phyloP scores from a whole-genome alignment of 2,888 invertebrate species.

The Epirrita christyi region DNA sequence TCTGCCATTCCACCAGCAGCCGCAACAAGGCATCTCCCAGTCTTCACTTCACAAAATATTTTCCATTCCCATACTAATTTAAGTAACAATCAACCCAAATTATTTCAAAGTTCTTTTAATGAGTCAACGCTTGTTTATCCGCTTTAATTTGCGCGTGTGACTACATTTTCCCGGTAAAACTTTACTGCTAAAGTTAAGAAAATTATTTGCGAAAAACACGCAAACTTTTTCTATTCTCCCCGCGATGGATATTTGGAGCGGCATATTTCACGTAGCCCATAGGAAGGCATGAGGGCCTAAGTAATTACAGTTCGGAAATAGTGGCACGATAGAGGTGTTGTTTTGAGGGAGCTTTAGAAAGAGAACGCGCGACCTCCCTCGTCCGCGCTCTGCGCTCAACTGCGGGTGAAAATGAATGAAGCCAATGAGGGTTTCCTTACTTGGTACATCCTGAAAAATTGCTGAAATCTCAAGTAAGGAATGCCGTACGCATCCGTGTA shows the following conservation, averaged over 20 bases:
- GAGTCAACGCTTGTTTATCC: constrained; percentile 28
- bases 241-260: constrained; percentile 15
- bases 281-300: constrained; percentile 18
- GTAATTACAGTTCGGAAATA: constrained; percentile 15
- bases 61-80: constrained; percentile 27
- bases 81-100: constrained; percentile 5
- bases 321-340: constrained; percentile 23
- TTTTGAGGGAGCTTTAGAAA: constrained; percentile 19
- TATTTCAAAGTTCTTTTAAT: constrained; percentile 14
- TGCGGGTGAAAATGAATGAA: constrained; percentile 63
- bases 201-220: constrained; percentile 35
- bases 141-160: constrained; percentile 29
- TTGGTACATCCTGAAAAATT: constrained; percentile 57
- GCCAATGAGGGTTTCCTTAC: constrained; percentile 59
- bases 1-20: constrained; percentile 81
- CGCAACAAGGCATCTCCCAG: constrained; percentile 75
- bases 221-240: constrained; percentile 40
- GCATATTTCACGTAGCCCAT: constrained; percentile 8
- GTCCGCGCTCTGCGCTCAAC: constrained; percentile 70
- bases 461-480: constrained; percentile 44
- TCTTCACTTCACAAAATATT: constrained; percentile 39
- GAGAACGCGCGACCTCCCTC: constrained; percentile 58
- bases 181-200: constrained; percentile 44
- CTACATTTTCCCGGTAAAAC: constrained; percentile 43
- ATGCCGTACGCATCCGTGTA: constrained; percentile 18